Evolutionary conservation across 2,888 invertebrate genomes (phyloP).

Genomic region (Chydorus sphaericus): DNA sequence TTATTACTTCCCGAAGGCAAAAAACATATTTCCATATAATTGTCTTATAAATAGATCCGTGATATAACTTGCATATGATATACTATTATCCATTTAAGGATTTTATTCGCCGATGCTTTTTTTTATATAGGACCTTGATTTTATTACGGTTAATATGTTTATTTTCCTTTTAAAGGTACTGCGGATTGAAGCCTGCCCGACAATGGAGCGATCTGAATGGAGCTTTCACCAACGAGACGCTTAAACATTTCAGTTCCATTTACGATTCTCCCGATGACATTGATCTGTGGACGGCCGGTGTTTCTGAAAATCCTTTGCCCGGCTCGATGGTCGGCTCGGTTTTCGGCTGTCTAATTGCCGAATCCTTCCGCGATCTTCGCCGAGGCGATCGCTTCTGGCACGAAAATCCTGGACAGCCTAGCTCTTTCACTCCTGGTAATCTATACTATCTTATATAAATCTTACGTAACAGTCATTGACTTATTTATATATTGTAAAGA

Average conservation of each 20-base stretch:
- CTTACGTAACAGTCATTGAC: neutral
- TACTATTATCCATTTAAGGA: too few species aligned
- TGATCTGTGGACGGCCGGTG: slow-evolving; percentile 32
- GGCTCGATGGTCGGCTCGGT: slow-evolving; percentile 36
- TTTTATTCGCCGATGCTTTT: too few species aligned
- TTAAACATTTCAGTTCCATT: slow-evolving; percentile 25
- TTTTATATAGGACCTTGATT: too few species aligned
- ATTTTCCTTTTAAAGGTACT: too few species aligned
- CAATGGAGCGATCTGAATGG: slow-evolving; percentile 28
- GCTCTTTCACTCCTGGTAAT: slow-evolving; percentile 29
- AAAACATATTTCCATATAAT: too few species aligned
- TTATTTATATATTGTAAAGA: slow-evolving; percentile 23
- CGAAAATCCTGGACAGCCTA: slow-evolving; percentile 30
- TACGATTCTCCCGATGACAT: slow-evolving; percentile 30
- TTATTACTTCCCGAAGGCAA: neutral
- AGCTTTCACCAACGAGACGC: slow-evolving; percentile 27
- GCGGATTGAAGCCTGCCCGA: slow-evolving; percentile 25
- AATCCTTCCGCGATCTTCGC: slow-evolving; percentile 32
- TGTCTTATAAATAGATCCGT: too few species aligned
- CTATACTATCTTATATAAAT: slow-evolving; percentile 15
- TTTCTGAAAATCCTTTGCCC: slow-evolving; percentile 32
- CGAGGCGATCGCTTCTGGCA: slow-evolving; percentile 39
- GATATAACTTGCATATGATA: too few species aligned
- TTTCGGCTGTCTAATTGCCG: slow-evolving; percentile 34
- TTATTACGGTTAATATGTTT: too few species aligned